Evolutionary conservation across 2,888 invertebrate genomes (phyloP), one percentile per base, ranked within the genome.

Genomic region (Limnephilus rhombicus): DNA sequence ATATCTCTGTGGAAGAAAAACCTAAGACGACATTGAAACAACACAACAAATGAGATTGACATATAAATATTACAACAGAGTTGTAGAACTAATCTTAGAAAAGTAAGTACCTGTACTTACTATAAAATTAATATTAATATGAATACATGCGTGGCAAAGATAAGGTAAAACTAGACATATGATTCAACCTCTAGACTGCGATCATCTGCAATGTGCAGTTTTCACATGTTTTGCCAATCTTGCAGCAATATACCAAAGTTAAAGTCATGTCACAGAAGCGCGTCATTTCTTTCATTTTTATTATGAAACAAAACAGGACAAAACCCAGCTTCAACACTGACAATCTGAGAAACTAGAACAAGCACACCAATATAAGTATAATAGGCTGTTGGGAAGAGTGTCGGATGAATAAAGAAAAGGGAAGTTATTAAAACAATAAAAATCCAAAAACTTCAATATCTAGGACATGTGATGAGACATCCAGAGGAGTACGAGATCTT

Each of bases 141-240:
- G 83, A 34, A 83, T 83, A 83, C 83, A 68, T 68, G 68, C n/a
- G 24, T 68, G 68, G 68, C 68, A 68, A 68, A 68, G 68, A 68
- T 68, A n/a, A 68, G 68, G 68, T 68, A n/a, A 68, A 68, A 68
- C n/a, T 68, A 68, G 24, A 68, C 68, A 11, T 68, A 68, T 24
- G 24, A 68, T n/a, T 68, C 1, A 24, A 24, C 68, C 68, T 24
- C 68, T 24, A 24, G 24, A n/a, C 68, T n/a, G 68, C 68, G 24
- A 68, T 68, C 68, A 68, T 24, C 0, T 68, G 9, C 68, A 7
- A 68, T 68, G 9, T n/a, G 68, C 24, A 68, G 24, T 68, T 68
- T 68, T 68, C n/a, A 68, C 68, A 68, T 68, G 68, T n/a, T 68
- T n/a, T 68, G 68, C 68, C 5, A 24, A 24, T 68, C 68, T 24